Conservation (phyloP, 2,888 invertebrate species). For the Elysia crispata region DNA sequence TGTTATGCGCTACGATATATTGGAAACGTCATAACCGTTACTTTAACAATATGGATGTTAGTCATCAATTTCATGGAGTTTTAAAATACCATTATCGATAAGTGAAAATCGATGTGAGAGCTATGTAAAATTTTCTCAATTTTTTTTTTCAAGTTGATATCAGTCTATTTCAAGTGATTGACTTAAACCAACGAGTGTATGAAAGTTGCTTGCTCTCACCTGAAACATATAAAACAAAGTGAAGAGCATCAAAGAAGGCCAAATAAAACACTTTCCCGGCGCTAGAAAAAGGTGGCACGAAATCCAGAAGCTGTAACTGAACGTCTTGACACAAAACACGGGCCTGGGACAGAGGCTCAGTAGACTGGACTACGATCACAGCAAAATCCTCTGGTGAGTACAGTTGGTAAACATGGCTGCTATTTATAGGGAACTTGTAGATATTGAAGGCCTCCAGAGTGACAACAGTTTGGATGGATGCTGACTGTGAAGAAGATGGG, state of each 20-base stretch:
- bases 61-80: no score
- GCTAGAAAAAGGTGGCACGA: constrained; percentile 35
- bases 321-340: constrained; percentile 13
- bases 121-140: no score
- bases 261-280: constrained; percentile 35
- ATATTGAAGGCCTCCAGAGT: constrained; percentile 46
- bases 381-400: constrained; percentile 41
- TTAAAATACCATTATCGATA: no score
- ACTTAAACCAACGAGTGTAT: no score
- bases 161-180: no score
- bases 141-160: no score
- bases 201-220: neutral
- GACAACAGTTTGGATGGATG: neutral
- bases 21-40: no score
- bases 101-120: no score
- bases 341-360: neutral
- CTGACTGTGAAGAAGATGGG: neutral
- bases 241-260: constrained; percentile 26
- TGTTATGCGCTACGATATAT: no score
- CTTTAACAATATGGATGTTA: no score
- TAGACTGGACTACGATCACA: constrained; percentile 32
- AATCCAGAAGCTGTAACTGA: constrained; percentile 14
- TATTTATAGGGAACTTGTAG: constrained; percentile 28
- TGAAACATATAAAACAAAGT: neutral
- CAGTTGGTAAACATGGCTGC: constrained; percentile 15